Base-by-base conservation (phyloP, 2,888 invertebrate genomes). In the Phyllotreta striolata region DNA sequence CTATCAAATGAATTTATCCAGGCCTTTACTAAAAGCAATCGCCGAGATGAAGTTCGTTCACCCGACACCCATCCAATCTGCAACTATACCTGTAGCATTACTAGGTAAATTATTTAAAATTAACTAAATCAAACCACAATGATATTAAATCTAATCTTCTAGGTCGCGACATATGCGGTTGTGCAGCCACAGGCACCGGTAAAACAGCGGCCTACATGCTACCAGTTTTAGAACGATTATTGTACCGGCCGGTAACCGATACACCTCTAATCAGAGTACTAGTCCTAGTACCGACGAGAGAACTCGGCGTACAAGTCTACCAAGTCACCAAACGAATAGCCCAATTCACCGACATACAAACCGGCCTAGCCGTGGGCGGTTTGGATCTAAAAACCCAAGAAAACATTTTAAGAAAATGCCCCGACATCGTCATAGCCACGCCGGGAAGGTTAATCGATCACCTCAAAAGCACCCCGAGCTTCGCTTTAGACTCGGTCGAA, bases 141-240 rank as follows among this genome's bases (percentile, higher is more conserved):
- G 35, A 37, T 4, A 10, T 51, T 9, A 12, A n/a, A 52, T 46
- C n/a, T 40, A 35, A 12, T 47, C 37, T 66, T 72, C 43, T 69
- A 86, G 96, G 98, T 10, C 89, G 93, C 74, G 99, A 99, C 81
- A 90, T 99, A 72, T 98, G 98, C 83, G 99, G 97, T 7, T 99
- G 98, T 85, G 98, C 99, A 35, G 97, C 98, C 0, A 99, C 98
- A 0, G 99, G 99, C 56, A 92, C 94, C 6, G 98, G 98, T 58
- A 99, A 99, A 86, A 99, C 99, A 0, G 97, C 96, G 0, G 98
- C 99, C 0, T 99, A 98, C 81, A 98, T 99, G 95, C 83, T 99
- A 72, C 99, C 99, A 0, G 96, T 97, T 1, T 79, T 99, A 57
- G 99, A 99, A 83, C 86, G 98, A 67, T 85, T 99, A 66, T 81